These are phyloP conservation scores for Menidia menidia DNA, from an alignment of 2,797 vertebrate genomes.

Conservation along the genomic window DNA sequence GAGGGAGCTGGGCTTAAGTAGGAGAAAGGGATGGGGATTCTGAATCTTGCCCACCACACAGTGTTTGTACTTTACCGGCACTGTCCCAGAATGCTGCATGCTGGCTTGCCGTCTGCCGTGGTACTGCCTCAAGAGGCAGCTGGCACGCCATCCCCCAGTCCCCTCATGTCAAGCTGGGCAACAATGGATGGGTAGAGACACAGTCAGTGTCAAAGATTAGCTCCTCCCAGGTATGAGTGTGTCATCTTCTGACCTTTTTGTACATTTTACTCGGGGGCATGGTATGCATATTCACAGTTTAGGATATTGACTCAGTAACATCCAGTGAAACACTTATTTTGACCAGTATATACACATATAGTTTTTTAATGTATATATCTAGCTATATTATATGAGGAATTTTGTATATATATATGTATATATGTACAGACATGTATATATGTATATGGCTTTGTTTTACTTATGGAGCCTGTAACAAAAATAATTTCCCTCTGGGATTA, in stretches of 20 bases:
- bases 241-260: conserved; percentile 47
- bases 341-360: no score
- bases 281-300: background rate
- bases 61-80: conserved; percentile 69
- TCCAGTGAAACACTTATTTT: no score
- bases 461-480: no score
- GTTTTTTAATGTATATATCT: no score
- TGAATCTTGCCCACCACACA: conserved; percentile 62
- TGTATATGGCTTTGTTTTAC: no score
- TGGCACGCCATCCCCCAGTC: conserved; percentile 51
- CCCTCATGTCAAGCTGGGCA: conserved; percentile 48
- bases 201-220: conserved; percentile 39
- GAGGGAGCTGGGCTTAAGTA: conserved; percentile 63
- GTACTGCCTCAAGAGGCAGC: conserved; percentile 69
- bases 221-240: conserved; percentile 28
- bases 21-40: conserved; percentile 41
- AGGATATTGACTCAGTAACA: background rate
- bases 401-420: no score
- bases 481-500: no score
- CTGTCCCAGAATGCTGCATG: conserved; percentile 72
- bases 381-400: no score
- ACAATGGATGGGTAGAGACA: conserved; percentile 45
- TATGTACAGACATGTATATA: no score
- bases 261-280: background rate
- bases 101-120: conserved; percentile 82